Base-by-base conservation (phyloP, 2,113 vertebrate genomes). In the Nannospalax galili region DNA sequence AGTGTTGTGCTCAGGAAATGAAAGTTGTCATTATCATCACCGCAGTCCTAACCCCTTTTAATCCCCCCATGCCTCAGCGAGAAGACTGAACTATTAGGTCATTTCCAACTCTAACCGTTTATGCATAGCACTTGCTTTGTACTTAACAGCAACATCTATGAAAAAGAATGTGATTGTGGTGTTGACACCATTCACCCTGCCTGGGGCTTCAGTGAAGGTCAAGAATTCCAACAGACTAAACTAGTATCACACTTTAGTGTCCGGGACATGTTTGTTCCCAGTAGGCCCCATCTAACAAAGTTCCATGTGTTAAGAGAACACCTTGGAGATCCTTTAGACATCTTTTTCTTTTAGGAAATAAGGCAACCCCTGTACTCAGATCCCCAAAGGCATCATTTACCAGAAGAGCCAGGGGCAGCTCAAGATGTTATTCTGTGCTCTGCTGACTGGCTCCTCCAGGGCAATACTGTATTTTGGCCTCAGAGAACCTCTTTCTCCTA, bases 291-390 rank as follows among this genome's bases (percentile, higher is more conserved):
- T 5, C 88, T 69, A 89, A 78, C 64, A 88, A 92, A 85, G 35
- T 94, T 73, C 81, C 35, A 28, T 62, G 12, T 56, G 40, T 89
- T 87, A 75, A 91, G 65, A 88, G 37, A 86, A 14, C 30, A 81
- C 2, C 60, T 3, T 77, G 24, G 4, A 4, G 84, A 52, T 60
- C 42, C 65, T 52, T 32, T 92, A 69, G 70, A 32, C 3, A 67
- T 67, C 26, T 58, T 96, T 92, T 94, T 58, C n/a, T 95, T 69
- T 86, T 79, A 90, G 48, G n/a, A 95, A 90, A 81, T 28, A 48
- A 93, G 26, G n/a, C 22, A 73, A 37, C 3, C 2, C 5, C 9
- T 74, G 17, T 15, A 87, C 32, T 48, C 77, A 85, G n/a, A 78
- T 45, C 45, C 52, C 24, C 40, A 84, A 72, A 56, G 67, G 5